Evolutionary conservation across 2,888 invertebrate species (phyloP).

Genomic region (Hypercompe scribonia): DNA sequence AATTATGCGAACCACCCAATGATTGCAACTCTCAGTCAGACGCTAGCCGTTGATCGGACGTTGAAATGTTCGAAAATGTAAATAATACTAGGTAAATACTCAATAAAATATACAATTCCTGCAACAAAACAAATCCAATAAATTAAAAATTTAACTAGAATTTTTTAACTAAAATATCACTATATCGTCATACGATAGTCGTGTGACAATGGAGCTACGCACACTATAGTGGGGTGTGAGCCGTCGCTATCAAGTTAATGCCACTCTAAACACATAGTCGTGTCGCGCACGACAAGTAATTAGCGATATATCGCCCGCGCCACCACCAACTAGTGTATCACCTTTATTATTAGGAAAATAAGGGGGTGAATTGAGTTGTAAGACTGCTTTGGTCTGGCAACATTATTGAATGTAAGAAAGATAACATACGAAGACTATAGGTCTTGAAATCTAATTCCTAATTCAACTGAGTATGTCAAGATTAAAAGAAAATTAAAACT

Average conservation of each 20-base stretch:
- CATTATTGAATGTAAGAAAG: too few species aligned
- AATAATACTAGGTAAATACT: neutral
- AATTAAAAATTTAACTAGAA: neutral
- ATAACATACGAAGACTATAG: too few species aligned
- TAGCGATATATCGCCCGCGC: constrained; percentile 38
- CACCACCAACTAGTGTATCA: neutral
- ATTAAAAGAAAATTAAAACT: too few species aligned
- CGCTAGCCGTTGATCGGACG: too few species aligned
- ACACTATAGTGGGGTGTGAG: constrained; percentile 30
- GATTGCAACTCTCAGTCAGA: too few species aligned
- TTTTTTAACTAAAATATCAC: too few species aligned
- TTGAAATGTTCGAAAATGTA: too few species aligned
- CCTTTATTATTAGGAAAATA: neutral
- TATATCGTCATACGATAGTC: constrained; percentile 1
- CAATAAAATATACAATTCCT: neutral
- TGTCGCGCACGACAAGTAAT: constrained; percentile 62
- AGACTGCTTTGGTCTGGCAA: neutral
- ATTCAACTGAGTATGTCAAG: too few species aligned
- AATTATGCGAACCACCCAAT: too few species aligned
- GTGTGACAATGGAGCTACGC: constrained; percentile 42
- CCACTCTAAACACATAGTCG: constrained; percentile 71
- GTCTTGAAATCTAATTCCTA: too few species aligned
- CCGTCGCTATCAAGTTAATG: constrained; percentile 64
- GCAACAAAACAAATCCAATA: neutral
- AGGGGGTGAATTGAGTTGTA: neutral